Conservation (phyloP, 2,888 invertebrate species). For the Pocota personata region DNA sequence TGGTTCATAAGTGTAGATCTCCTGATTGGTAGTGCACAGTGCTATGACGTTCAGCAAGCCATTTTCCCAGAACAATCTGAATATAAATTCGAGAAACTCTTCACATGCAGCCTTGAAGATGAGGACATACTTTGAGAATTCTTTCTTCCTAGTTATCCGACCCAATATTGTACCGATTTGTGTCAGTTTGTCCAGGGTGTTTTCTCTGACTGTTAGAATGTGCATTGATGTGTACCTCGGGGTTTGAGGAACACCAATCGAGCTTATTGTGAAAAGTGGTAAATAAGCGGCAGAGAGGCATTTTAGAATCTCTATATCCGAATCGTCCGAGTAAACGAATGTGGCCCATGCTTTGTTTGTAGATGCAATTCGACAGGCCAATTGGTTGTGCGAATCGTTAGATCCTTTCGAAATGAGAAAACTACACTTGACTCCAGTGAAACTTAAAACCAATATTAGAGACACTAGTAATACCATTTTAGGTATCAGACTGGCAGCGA, state of each 20-base stretch:
- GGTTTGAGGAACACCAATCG: background rate
- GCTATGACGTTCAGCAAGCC: slow-evolving; percentile 77
- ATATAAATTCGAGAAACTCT: slow-evolving; percentile 73
- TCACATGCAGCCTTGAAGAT: slow-evolving; percentile 76
- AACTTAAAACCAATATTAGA: background rate
- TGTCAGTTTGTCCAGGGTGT: background rate
- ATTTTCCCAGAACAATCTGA: slow-evolving; percentile 77
- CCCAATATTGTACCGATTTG: background rate
- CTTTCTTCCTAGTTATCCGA: slow-evolving; percentile 67
- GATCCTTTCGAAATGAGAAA: background rate
- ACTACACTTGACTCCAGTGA: background rate
- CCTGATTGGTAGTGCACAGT: slow-evolving; percentile 49
- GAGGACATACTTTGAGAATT: slow-evolving; percentile 78
- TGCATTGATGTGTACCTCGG: slow-evolving; percentile 14
- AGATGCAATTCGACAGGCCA: slow-evolving; percentile 33
- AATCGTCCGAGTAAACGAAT: slow-evolving; percentile 40
- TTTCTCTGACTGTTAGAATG: slow-evolving; percentile 18
- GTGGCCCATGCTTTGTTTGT: slow-evolving; percentile 6
- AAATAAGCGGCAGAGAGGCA: slow-evolving; percentile 24
- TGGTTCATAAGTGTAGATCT: slow-evolving; percentile 78
- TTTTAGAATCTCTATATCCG: background rate
- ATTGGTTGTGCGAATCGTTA: background rate
- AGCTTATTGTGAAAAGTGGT: slow-evolving; percentile 5
- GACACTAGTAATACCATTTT: background rate
- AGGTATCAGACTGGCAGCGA: background rate